Evolutionary conservation across 2,888 invertebrate genomes (phyloP).

Genomic region (Leptopilina drosophilae): DNA sequence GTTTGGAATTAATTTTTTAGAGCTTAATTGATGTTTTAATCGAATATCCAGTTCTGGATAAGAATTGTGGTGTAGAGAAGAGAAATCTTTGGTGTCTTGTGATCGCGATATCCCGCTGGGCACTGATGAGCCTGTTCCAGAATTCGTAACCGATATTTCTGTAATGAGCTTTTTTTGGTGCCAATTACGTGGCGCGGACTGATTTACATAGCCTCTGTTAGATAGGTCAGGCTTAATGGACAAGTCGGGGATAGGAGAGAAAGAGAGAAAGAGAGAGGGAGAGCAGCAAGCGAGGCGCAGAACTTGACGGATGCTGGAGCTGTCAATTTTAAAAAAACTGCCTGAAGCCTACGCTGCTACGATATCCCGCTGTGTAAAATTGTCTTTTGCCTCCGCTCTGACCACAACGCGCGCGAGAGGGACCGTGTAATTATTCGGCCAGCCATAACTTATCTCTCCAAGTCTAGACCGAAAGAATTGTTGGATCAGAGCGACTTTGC

Average conservation of each 20-base stretch:
- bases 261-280: constrained; percentile 44
- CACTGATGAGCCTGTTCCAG: constrained; percentile 64
- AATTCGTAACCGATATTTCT: constrained; percentile 61
- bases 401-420: constrained; percentile 68
- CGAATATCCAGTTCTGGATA: constrained; percentile 39
- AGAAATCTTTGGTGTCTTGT: constrained; percentile 54
- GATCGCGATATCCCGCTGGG: constrained; percentile 68
- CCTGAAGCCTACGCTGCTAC: constrained; percentile 63
- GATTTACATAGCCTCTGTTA: constrained; percentile 73
- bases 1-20: too few species aligned
- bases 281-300: constrained; percentile 37
- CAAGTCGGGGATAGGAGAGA: constrained; percentile 49
- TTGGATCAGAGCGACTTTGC: constrained; percentile 41
- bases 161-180: constrained; percentile 75
- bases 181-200: constrained; percentile 71
- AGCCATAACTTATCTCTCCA: constrained; percentile 72
- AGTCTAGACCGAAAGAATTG: constrained; percentile 59
- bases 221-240: constrained; percentile 66
- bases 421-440: constrained; percentile 75
- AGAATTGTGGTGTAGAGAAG: constrained; percentile 27
- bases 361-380: constrained; percentile 76
- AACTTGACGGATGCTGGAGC: constrained; percentile 68
- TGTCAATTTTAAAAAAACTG: constrained; percentile 74
- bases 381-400: constrained; percentile 76
- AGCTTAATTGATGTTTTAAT: neutral